These are phyloP conservation scores for Argya squamiceps DNA, from an alignment of 2,797 vertebrate species.

Conservation along the genomic window DNA sequence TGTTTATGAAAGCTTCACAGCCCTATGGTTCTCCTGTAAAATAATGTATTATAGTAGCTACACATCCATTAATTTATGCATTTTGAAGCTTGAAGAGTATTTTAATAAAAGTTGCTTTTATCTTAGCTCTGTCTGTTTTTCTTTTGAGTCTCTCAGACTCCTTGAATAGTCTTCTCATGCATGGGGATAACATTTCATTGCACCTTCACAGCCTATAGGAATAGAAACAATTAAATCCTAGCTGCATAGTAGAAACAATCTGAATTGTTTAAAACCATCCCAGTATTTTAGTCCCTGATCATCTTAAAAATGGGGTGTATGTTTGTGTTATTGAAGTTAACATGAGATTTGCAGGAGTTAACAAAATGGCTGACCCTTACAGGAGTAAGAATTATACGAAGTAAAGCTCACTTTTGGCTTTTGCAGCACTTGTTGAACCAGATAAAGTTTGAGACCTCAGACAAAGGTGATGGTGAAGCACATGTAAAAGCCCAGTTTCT, in stretches of 20 bases:
- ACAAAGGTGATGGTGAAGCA: neutral
- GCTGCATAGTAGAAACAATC: neutral
- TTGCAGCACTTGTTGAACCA: fast-evolving
- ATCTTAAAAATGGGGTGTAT: neutral
- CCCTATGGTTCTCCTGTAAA: constrained; percentile 75
- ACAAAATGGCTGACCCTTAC: fast-evolving
- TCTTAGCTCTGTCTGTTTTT: constrained; percentile 71
- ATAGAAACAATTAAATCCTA: neutral
- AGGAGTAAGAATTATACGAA: neutral
- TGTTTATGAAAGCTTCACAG: constrained; percentile 52
- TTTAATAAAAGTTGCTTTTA: constrained; percentile 80
- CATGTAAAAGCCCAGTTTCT: neutral
- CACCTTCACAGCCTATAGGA: neutral
- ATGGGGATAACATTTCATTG: neutral
- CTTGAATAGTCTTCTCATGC: neutral
- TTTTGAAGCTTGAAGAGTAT: constrained; percentile 76
- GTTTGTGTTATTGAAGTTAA: neutral
- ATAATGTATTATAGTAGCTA: constrained; percentile 81
- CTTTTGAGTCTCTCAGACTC: constrained; percentile 40
- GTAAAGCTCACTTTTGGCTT: fast-evolving
- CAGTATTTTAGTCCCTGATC: neutral
- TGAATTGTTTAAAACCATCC: neutral
- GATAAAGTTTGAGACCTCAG: neutral
- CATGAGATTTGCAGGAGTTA: neutral
- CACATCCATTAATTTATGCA: constrained; percentile 69